Evolutionary conservation across 2,113 vertebrate genomes (phyloP), one percentile per base, ranked within the genome.

Genomic region (Phyllopteryx taeniolatus): DNA sequence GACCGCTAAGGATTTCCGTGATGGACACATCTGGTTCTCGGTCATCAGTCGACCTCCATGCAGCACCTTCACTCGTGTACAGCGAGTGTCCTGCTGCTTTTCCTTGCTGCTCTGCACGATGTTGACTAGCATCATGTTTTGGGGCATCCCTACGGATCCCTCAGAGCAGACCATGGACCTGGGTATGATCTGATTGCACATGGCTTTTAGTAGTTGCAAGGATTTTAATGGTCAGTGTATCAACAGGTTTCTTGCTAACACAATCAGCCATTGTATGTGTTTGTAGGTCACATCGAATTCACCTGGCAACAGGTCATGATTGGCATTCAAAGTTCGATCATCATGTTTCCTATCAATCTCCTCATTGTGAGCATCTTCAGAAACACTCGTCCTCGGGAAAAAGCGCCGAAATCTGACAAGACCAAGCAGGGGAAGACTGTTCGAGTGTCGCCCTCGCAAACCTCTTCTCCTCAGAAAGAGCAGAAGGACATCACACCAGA

Each of bases 111-210:
- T 99, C 14, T 98, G 97, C 88, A 98, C 97, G 62, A 98, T 98
- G 96, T 88, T 98, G 77, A 96, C 96, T 67, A 98, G 94, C 85
- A 96, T 99, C 89, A 96, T 98, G 93, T 98, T 98, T 83, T 98
- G 95, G 94, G 97, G 97, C 2, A 91, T 99, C 67, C 96, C 97
- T 47, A 95, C 93, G 71, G 93, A 98, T 74, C 97, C 97, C 0
- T 92, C 94, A 8, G 96, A 98, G 85, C 96, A 98, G 87, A 98
- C 95, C 79, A 97, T 97, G 97, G 97, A 98, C 83, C 85, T 98
- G 76, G 97, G 97, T 99, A 94, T 42, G 78, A 35, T 57, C 22
- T 31, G 42, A 47, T 60, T 44, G 51, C 53, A 42, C 17, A 8
- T 3, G 8, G 12, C 13, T 33, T 51, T 19, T 57, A 20, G 39